Evolutionary conservation across 2,797 vertebrate genomes (phyloP), one percentile per base, ranked within the genome.

Genomic region (Anomalospiza imberbis): DNA sequence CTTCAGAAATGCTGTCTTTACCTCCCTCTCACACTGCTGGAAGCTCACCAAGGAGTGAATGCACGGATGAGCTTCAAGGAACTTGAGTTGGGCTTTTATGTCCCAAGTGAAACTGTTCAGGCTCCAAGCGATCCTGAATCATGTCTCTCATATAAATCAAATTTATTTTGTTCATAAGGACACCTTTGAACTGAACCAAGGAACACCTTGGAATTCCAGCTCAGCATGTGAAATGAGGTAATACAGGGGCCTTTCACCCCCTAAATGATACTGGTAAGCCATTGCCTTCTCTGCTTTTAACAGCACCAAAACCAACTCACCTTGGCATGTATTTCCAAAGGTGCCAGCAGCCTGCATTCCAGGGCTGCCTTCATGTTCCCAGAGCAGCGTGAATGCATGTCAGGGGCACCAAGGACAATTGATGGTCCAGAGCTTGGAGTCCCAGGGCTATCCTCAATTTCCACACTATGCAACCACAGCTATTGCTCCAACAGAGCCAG

Each of bases 321-420:
- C 48, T 5, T 6, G 24, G 72, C 34, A 4, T 2, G 7, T 44
- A 4, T 63, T 61, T 25, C 13, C 57, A 17, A 15, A 75, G 75
- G 93, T 85, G 91, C 58, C 58, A 57, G 73, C 84, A 87, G 81
- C 48, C 62, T 57, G 51, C 51, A 16, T 7, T 50, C 74, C 58
- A 62, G 10, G 2, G 2, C 48, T 36, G 32, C 16, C 21, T 42
- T 6, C 1, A 0, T 0, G 6, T 7, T 45, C 31, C 28, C 70
- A 24, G 34, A 11, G 26, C 53, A 36, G 55, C 0, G 0, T 40
- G 50, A 70, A 60, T n/a, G 63, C 51, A 15, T 0, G 1, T 5
- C 29, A 16, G 14, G 1, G 3, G 25, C 50, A 68, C 62, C 29
- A 7, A 58, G 81, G 51, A 25, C 3, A 17, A 20, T 24, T 18